Evolutionary conservation across 2,797 vertebrate species (phyloP).

Genomic region (Enteromius argenteus): DNA sequence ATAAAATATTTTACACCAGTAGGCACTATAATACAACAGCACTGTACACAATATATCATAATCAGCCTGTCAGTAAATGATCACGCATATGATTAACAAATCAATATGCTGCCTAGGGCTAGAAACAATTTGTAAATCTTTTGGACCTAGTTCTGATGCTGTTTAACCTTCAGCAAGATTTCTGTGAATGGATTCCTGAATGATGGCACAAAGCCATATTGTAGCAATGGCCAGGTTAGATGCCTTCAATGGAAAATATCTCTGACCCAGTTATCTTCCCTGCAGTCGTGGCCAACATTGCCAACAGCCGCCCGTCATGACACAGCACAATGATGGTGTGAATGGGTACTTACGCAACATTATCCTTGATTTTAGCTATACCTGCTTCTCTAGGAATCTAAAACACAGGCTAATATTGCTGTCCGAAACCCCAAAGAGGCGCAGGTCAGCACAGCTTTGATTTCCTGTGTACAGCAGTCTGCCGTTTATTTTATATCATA

Average conservation of each 20-base stretch:
- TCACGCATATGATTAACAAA: not conserved
- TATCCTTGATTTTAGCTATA: not conserved
- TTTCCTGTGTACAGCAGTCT: constrained; percentile 25
- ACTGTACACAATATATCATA: not conserved
- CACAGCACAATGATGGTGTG: not conserved
- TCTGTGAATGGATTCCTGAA: not conserved
- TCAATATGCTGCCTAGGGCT: not conserved
- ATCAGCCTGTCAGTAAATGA: not conserved
- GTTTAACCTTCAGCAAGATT: constrained; percentile 25
- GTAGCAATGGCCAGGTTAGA: not conserved
- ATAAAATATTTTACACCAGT: not conserved
- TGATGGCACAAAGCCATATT: not conserved
- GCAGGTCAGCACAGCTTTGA: constrained; percentile 22
- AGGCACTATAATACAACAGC: not conserved
- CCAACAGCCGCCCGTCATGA: not conserved
- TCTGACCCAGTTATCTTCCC: not conserved
- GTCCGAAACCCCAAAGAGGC: not conserved
- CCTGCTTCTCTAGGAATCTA: constrained; percentile 1
- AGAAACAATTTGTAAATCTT: not conserved
- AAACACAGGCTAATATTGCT: not conserved
- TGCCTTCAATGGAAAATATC: not conserved
- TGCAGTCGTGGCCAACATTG: not conserved
- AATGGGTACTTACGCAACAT: not conserved
- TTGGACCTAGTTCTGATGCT: not conserved
- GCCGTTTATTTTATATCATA: constrained; percentile 28